Evolutionary conservation across 2,113 vertebrate species (phyloP), one percentile per base, ranked within the genome.

Genomic region (Oxyruncus cristatus): DNA sequence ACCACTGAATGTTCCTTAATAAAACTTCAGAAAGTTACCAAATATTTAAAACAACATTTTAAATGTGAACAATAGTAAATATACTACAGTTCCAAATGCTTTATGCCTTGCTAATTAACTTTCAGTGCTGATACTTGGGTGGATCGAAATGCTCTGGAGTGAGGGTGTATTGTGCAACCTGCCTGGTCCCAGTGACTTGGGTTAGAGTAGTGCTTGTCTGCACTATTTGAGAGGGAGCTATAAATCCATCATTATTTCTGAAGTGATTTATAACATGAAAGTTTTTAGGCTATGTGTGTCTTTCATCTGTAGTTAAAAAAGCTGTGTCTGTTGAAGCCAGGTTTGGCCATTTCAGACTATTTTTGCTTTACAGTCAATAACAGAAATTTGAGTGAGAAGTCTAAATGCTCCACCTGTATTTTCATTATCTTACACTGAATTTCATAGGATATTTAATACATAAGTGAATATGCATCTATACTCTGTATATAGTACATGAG

Each of bases 21-120:
- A 91, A 86, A 96, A 82, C 32, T 96, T 92, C 41, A 91, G 83
- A 85, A 95, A 95, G 13, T 87, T 86, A 41, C 50, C 93, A 88
- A 78, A 68, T 79, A 87, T 84, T 91, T 89, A 32, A 79, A 73
- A 79, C 49, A 58, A 71, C 28, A 52, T 79, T 97, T 94, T 62
- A 81, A 49, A 52, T 82, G 21, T 1, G 68, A 80, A 92, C 62
- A 89, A 77, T 68, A 42, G 44, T 75, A 89, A 95, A 81, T 65
- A 52, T 47, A n/a, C 39, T 58, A 26, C 68, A 28, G 42, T 49
- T 92, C 37, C 52, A 72, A 78, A 63, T 59, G 26, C 52, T 93
- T 87, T 82, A 27, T 91, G 63, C 18, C 49, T 73, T 46, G n/a
- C 26, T 83, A 46, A 23, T 84, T 84, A 44, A 61, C 65, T 70